These are phyloP conservation scores for Mongoloraphidia duomilia DNA, from an alignment of 2,888 invertebrate species.

Conservation along the genomic window DNA sequence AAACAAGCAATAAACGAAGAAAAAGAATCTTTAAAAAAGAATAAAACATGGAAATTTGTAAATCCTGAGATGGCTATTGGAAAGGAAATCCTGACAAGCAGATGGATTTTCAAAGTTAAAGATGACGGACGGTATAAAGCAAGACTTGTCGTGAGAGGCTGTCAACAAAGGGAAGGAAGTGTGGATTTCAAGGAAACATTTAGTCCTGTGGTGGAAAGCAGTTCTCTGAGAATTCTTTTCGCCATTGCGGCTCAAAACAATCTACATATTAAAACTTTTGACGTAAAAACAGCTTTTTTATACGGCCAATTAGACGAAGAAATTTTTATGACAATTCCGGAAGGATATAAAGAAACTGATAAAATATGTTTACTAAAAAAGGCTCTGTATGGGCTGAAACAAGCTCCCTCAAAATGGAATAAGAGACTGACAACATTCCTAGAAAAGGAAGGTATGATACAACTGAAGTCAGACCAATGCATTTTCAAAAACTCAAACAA, in stretches of 20 bases:
- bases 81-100: constrained; percentile 11
- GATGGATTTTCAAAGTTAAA: constrained; percentile 15
- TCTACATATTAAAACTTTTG: no score
- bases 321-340: constrained; percentile 5
- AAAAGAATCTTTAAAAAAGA: constrained; percentile 13
- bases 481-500: no score
- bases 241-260: constrained; percentile 3
- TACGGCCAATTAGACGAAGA: constrained; percentile 5
- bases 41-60: constrained; percentile 12
- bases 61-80: constrained; percentile 6
- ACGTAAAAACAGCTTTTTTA: constrained; percentile 6
- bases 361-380: constrained; percentile 2
- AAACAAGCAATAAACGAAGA: constrained; percentile 12
- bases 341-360: constrained; percentile 2
- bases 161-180: background rate
- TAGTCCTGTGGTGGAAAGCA: background rate
- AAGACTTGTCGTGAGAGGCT: constrained; percentile 9
- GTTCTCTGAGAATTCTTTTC: constrained; percentile 1
- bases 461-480: no score
- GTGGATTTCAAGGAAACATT: background rate
- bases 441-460: no score
- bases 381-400: constrained; percentile 5
- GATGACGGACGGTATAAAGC: constrained; percentile 14
- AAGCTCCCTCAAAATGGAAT: constrained; percentile 8
- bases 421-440: background rate